These are phyloP conservation scores for Cydia amplana DNA, from an alignment of 1,140 invertebrate genomes.

Conservation along the genomic window DNA sequence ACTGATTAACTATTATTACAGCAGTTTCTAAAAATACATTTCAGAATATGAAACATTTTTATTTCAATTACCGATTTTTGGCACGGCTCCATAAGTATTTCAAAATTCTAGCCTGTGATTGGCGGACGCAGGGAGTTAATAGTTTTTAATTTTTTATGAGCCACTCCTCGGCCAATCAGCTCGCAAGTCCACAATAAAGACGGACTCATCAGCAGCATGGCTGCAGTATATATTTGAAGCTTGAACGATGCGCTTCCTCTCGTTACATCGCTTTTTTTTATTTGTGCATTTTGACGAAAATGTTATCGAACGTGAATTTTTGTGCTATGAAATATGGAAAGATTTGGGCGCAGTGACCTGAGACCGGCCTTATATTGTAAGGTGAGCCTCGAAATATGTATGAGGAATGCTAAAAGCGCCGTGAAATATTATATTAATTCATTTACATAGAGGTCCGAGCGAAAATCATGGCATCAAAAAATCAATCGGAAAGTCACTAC, in stretches of 20 bases:
- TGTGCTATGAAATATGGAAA: slow-evolving; percentile 73
- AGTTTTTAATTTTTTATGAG: slow-evolving; percentile 70
- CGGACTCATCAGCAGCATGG: slow-evolving; percentile 89
- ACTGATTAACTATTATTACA: not conserved
- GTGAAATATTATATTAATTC: slow-evolving; percentile 33
- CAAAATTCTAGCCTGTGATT: slow-evolving; percentile 64
- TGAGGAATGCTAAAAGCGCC: slow-evolving; percentile 12
- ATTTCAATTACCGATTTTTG: slow-evolving; percentile 51
- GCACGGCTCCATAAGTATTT: slow-evolving; percentile 43
- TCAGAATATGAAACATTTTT: slow-evolving; percentile 25
- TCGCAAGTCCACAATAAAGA: slow-evolving; percentile 85
- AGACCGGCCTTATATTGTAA: slow-evolving; percentile 63
- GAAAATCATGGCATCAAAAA: slow-evolving; percentile 51
- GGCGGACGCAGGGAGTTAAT: slow-evolving; percentile 54
- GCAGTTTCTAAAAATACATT: slow-evolving; percentile 15
- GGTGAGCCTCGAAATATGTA: slow-evolving; percentile 50
- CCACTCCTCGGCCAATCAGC: slow-evolving; percentile 80
- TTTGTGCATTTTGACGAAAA: slow-evolving; percentile 76
- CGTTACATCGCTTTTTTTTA: slow-evolving; percentile 78
- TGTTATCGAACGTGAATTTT: slow-evolving; percentile 73
- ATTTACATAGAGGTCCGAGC: slow-evolving; percentile 35
- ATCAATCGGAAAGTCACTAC: slow-evolving; percentile 52
- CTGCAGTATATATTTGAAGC: slow-evolving; percentile 93
- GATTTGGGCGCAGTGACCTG: slow-evolving; percentile 74
- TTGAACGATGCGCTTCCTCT: slow-evolving; percentile 89